Evolutionary conservation across 2,797 vertebrate genomes (phyloP).

Genomic region (Leptatherina wallacei): DNA sequence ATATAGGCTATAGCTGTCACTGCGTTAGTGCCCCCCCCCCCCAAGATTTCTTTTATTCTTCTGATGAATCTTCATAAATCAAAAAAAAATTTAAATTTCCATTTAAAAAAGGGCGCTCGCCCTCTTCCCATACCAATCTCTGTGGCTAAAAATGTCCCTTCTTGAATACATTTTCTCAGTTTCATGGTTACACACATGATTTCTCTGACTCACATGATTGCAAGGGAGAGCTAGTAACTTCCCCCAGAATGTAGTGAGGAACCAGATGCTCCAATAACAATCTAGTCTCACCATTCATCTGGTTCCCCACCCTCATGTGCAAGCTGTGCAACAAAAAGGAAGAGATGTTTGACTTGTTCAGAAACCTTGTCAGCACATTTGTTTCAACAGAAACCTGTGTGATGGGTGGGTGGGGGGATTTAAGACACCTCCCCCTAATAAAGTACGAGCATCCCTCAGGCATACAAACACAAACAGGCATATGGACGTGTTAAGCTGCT

Average conservation of each 20-base stretch:
- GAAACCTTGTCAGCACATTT: slow-evolving; percentile 53
- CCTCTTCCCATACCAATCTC: neutral
- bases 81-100: neutral
- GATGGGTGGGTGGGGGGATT: slow-evolving; percentile 17
- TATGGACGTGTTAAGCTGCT: neutral
- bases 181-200: slow-evolving; percentile 22
- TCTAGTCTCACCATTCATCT: slow-evolving; percentile 23
- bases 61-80: neutral
- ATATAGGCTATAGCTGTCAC: neutral
- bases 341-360: slow-evolving; percentile 43
- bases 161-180: slow-evolving; percentile 25
- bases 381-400: slow-evolving; percentile 75
- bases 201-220: slow-evolving; percentile 42
- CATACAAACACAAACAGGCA: neutral
- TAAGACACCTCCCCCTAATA: slow-evolving; percentile 2
- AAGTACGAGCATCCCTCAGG: neutral
- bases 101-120: neutral
- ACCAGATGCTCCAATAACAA: slow-evolving; percentile 45
- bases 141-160: slow-evolving; percentile 1
- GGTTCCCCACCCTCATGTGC: slow-evolving; percentile 45
- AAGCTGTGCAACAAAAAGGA: slow-evolving; percentile 32
- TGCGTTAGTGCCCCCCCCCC: too few relatives aligned
- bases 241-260: slow-evolving; percentile 34
- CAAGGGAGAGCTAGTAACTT: slow-evolving; percentile 38
- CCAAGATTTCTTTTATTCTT: neutral